Base-by-base conservation (phyloP, 2,888 invertebrate genomes). In the Tridacna crocea region DNA sequence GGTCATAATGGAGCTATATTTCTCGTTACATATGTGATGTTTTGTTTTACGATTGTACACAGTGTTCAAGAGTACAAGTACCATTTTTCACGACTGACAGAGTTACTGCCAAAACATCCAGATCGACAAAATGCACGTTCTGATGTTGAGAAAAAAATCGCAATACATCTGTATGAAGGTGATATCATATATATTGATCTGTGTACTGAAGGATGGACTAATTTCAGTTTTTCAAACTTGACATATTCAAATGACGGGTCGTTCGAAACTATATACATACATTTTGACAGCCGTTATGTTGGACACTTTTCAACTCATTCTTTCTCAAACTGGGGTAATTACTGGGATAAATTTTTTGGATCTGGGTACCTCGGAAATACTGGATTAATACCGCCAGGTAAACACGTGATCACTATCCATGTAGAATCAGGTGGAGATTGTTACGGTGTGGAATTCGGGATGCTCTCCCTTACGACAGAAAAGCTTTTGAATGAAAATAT, bases 221-320 rank as follows among this genome's bases (percentile, higher is more conserved):
- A 68, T 60, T 70, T 90, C 13, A 74, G 77, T 13, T 61, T 90
- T 24, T 78, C 85, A 46, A 81, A 87, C 55, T 78, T 90, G 3
- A 77, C 80, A 13, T 89, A 84, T 78, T 89, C 90, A 0, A 89
- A 90, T 66, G 90, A 90, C 51, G 90, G 90, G 24, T 82, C 75
- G 2, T 51, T 77, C 13, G 88, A 90, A 61, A 83, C 48, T 4
- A 79, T 90, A 19, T 79, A 68, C 8, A 75, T 90, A n/a, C 58
- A 74, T 27, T 74, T 88, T n/a, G 85, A 88, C 77, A 85, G 85
- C 13, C 36, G 73, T 17, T 19, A 75, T n/a, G 3, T 87, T 15
- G 84, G 82, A 58, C 77, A 65, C 12, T 82, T 87, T 60, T 36
- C 66, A 15, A 84, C 84, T 10, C 82, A 77, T 55, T 60, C 47